phyloP scores from a whole-genome alignment of 2,797 vertebrate species.

The Gambusia yucatana region DNA sequence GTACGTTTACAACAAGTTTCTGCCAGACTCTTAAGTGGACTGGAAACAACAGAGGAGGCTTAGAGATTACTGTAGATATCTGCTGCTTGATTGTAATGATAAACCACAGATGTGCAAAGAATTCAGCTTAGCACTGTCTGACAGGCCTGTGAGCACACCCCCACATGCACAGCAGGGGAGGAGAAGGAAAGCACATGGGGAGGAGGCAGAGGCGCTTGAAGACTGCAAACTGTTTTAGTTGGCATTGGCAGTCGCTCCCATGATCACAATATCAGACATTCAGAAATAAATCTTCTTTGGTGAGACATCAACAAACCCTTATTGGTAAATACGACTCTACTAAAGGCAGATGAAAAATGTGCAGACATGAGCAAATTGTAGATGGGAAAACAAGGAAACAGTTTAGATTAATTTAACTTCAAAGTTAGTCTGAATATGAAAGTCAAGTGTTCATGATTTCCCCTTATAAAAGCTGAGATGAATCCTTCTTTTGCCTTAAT shows the following conservation, averaged over 20 bases:
- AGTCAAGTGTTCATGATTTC: neutral
- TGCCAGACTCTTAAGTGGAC: neutral
- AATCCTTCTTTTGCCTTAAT: neutral
- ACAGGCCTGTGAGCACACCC: neutral
- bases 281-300: neutral
- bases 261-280: neutral
- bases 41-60: neutral
- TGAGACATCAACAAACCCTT: neutral
- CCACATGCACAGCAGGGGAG: neutral
- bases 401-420: neutral
- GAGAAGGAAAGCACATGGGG: neutral
- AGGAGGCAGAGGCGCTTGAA: neutral
- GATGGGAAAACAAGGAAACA: neutral
- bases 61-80: neutral
- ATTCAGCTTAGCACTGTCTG: neutral
- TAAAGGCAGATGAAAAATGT: neutral
- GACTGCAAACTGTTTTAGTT: neutral
- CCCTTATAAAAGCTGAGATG: neutral
- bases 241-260: neutral
- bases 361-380: neutral
- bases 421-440: neutral
- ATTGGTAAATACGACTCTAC: neutral
- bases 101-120: constrained; percentile 6
- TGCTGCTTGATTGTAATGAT: neutral
- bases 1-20: neutral